Evolutionary conservation across 2,888 invertebrate species (phyloP).

Genomic region (Bellardia bayeri): DNA sequence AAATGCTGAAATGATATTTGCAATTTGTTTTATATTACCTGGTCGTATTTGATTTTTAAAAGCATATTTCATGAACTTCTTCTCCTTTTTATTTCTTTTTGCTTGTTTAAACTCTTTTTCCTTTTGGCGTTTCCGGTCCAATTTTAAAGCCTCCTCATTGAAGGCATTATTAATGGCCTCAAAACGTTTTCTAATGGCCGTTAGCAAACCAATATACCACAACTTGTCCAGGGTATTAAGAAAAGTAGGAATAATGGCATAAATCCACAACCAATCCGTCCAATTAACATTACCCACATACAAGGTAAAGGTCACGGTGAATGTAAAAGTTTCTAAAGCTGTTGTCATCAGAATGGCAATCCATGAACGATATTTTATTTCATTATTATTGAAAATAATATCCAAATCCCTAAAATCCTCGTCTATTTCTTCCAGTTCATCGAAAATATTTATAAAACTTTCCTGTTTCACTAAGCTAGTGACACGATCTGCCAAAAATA

Average conservation of each 20-base stretch:
- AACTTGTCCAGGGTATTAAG: constrained; percentile 82
- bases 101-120: not conserved
- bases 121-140: constrained; percentile 75
- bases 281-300: constrained; percentile 78
- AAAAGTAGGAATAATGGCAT: constrained; percentile 80
- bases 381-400: constrained; percentile 79
- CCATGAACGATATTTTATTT: constrained; percentile 77
- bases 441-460: constrained; percentile 78
- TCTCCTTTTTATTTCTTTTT: not conserved
- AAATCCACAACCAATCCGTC: constrained; percentile 79
- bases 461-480: constrained; percentile 81
- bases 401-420: constrained; percentile 80
- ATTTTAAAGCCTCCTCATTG: constrained; percentile 77
- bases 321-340: constrained; percentile 78
- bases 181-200: constrained; percentile 81
- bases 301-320: constrained; percentile 76
- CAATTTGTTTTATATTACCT: not conserved
- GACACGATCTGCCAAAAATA: constrained; percentile 82
- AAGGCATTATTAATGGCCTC: constrained; percentile 76
- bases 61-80: not conserved
- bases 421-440: constrained; percentile 81
- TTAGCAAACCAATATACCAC: constrained; percentile 82
- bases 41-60: constrained; percentile 65
- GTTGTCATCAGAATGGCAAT: constrained; percentile 77
- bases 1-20: not conserved